Percentiles rank a stretch among this genome's conserved stretches.
Evolutionary conservation across 2,797 vertebrate genomes (phyloP).

Genomic region (Acanthurus lineatus): DNA sequence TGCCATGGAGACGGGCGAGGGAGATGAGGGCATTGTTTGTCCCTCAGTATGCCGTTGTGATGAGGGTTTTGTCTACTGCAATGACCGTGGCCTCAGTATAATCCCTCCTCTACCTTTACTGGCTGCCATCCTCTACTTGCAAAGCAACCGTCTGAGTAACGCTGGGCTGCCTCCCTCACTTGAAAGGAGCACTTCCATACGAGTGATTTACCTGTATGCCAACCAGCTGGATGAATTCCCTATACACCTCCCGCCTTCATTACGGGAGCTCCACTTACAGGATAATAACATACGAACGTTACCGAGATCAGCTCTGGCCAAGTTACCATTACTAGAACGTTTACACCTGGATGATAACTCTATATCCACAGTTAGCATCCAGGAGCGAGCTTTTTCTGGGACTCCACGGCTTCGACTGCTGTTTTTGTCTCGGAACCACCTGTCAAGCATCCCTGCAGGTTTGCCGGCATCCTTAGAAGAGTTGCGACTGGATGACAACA

Average conservation of each 20-base stretch:
- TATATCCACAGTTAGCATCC: slow-evolving; percentile 95
- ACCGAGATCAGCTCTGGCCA: slow-evolving; percentile 89
- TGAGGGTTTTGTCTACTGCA: slow-evolving; percentile 95
- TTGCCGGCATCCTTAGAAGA: slow-evolving; percentile 94
- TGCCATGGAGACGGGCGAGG: slow-evolving; percentile 85
- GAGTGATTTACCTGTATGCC: slow-evolving; percentile 95
- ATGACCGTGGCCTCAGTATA: slow-evolving; percentile 93
- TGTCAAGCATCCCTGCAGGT: slow-evolving; percentile 95
- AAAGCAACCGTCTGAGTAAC: slow-evolving; percentile 95
- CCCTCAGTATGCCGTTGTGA: slow-evolving; percentile 94
- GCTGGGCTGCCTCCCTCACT: slow-evolving; percentile 90
- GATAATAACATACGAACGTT: slow-evolving; percentile 96
- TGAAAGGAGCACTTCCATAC: slow-evolving; percentile 86
- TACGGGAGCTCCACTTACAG: slow-evolving; percentile 96
- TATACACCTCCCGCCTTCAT: slow-evolving; percentile 89
- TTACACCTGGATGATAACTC: slow-evolving; percentile 98
- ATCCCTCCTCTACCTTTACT: slow-evolving; percentile 91
- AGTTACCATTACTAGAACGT: slow-evolving; percentile 92
- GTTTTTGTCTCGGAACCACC: slow-evolving; percentile 94
- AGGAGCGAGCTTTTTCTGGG: slow-evolving; percentile 95
- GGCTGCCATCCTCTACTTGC: slow-evolving; percentile 96
- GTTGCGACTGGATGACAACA: slow-evolving; percentile 93
- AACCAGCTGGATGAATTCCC: slow-evolving; percentile 95
- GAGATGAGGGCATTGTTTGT: slow-evolving; percentile 88
- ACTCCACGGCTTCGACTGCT: slow-evolving; percentile 90